Percentiles rank a stretch among this genome's conserved stretches.
phyloP scores from a whole-genome alignment of 2,888 invertebrate species.

The Adineta ricciae region DNA sequence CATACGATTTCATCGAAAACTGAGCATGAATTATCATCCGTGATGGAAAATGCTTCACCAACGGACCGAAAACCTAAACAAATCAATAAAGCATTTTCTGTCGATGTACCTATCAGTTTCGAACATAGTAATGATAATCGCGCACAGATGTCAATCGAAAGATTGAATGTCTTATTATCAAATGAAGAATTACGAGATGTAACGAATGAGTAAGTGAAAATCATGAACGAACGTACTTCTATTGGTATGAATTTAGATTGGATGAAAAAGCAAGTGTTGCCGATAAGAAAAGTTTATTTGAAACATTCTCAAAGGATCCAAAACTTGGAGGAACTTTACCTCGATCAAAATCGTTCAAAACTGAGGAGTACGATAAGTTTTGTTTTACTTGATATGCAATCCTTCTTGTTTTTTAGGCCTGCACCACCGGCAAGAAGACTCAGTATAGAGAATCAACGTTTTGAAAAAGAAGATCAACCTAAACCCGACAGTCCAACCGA shows the following conservation, averaged over 20 bases:
- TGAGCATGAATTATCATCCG: neutral
- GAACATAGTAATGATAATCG: neutral
- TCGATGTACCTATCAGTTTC: neutral
- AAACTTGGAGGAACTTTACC: neutral
- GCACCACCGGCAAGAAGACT: neutral
- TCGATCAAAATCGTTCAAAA: neutral
- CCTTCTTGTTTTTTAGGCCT: neutral
- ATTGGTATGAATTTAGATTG: neutral
- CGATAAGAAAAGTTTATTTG: conserved; percentile 5
- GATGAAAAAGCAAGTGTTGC: neutral
- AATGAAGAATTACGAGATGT: neutral
- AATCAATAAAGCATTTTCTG: neutral
- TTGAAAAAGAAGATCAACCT: neutral
- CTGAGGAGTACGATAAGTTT: neutral
- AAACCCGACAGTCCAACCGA: too few species aligned
- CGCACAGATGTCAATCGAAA: neutral
- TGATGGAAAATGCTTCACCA: neutral
- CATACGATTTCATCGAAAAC: neutral
- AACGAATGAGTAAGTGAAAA: neutral
- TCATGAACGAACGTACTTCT: too few species aligned
- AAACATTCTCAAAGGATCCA: neutral
- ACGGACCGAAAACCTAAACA: neutral
- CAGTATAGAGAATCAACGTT: neutral
- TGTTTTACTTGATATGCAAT: too few species aligned
- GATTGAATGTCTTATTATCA: conserved; percentile 8